Base-by-base conservation (phyloP, 1,140 invertebrate genomes). In the Drosophila mayri region DNA sequence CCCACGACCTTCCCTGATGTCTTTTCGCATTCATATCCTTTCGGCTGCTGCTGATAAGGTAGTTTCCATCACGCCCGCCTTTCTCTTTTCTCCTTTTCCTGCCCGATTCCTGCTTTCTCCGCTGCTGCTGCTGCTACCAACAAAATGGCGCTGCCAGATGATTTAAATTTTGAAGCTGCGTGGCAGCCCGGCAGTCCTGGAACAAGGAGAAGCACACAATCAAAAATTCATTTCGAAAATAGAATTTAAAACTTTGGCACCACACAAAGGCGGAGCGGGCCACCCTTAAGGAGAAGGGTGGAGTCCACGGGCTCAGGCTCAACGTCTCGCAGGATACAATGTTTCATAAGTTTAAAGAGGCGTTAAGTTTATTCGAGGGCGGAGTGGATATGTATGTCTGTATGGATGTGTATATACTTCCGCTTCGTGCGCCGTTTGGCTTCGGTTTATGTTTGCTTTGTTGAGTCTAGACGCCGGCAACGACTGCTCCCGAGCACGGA, bases 291-390 rank as follows among this genome's bases (percentile, higher is more conserved):
- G 14, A 22, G 43, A 28, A 37, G 54, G 18, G 28, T 35, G n/a
- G 32, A 49, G 14, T 38, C 22, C 32, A 38, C 40, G 30, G 20
- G 46, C 18, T 37, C 52, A 32, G 20, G 47, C 54, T 57, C 22
- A 62, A 54, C 60, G 62, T 59, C 76, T 64, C 74, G 32, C 65
- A 75, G 82, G 75, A 81, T 79, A 79, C 73, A 75, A 79, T 90
- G 78, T 90, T 90, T 90, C 75, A 76, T 71, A 79, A 81, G 78
- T 76, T 87, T 88, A 90, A 88, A 85, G 85, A 84, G 85, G 85
- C 85, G 77, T 88, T 88, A 90, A 88, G 85, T 88, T 84, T 79
- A 79, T 79, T 84, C 68, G 46, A 46, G 66, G 43, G 55, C 40
- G 25, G 50, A 18, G 50, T 65, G 25, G 22, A 61, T 16, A 35